Base-by-base conservation (phyloP, 1,140 invertebrate genomes). In the Callitettix versicolor region DNA sequence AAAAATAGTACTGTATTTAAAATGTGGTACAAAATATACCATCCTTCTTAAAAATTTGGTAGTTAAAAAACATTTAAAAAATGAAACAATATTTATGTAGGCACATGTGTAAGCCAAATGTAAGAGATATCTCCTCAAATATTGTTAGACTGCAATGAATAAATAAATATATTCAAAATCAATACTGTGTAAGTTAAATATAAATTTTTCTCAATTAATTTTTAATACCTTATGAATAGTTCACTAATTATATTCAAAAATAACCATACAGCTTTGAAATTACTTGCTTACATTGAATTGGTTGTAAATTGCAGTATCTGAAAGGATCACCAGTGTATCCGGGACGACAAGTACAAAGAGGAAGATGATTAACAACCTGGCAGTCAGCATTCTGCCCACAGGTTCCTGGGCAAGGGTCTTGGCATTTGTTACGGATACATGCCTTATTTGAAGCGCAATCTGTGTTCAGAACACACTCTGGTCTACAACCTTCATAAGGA, bases 311-410 rank as follows among this genome's bases (percentile, higher is more conserved):
- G 60, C 83, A 85, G 57, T 75, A 74, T 58, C 67, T 69, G 63
- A 81, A 81, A 3, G 83, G 79, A 73, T 87, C 82, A 57, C 85
- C 85, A 30, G 77, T 78, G 63, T 78, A 88, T 17, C 84, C 84
- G 24, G 71, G 62, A 26, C 76, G 64, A 61, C 87, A 91, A 22
- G 74, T 77, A 66, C 86, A 90, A 12, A 76, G 73, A 21, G 85
- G 80, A 54, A 81, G 67, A 65, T 88, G 84, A 65, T 86, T 82
- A 6, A 81, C 74, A 1, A 86, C 80, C 67, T 79, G 79, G 63
- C 86, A 90, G 20, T 81, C 69, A 5, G 85, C 82, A 69, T 87
- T 87, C 53, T 73, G 72, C 14, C 84, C 84, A 67, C 83, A 85
- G 21, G 76, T 79, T 55, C 83, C 83, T 2, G 79, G 79, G 63